Evolutionary conservation across 2,113 vertebrate genomes (phyloP), one percentile per base, ranked within the genome.

Genomic region (Tetraodon nigroviridis): DNA sequence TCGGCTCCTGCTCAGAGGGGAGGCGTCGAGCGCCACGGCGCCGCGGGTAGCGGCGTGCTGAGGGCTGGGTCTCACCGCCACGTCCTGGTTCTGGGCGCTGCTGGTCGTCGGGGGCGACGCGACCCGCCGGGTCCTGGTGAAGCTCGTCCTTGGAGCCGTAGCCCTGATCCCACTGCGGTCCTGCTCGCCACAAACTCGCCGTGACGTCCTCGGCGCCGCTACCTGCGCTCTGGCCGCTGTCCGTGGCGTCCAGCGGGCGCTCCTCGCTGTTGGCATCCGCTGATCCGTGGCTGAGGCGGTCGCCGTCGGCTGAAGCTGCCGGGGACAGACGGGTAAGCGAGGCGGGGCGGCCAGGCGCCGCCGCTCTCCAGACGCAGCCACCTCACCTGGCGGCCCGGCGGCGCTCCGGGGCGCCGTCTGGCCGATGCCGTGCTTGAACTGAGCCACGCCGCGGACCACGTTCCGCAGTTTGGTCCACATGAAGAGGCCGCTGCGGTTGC

Each of bases 391-490:
- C 76, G 78, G 55, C 51, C 80, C 76, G 51, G 86, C 73, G 11
- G 82, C 85, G 69, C 57, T 89, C 48, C 72, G 79, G 21, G 78
- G 56, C 8, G 84, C 41, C 8, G 87, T 81, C 19, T 82, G 91
- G 78, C 80, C 86, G 29, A 93, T 77, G 18, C 89, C 88, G 12
- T 91, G 92, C 59, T 92, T 94, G 85, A 99, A 98, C 50, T 97
- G 97, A 3, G 87, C 86, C 62, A 95, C 91, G 51, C 94, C 95
- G 21, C 74, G 90, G 19, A 98, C 69, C 52, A 98, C 90, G 20
- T 96, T 97, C 8, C 95, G 91, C 53, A 99, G 83, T 80, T 98
- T 99, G 61, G 93, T 96, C 97, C 97, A 99, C 77, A 99, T 92
- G 75, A 98, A 97, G 62, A 89, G 88, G 42, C 96, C 95, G 44